phyloP scores from a whole-genome alignment of 2,113 vertebrate genomes.

The Pteronura brasiliensis region DNA sequence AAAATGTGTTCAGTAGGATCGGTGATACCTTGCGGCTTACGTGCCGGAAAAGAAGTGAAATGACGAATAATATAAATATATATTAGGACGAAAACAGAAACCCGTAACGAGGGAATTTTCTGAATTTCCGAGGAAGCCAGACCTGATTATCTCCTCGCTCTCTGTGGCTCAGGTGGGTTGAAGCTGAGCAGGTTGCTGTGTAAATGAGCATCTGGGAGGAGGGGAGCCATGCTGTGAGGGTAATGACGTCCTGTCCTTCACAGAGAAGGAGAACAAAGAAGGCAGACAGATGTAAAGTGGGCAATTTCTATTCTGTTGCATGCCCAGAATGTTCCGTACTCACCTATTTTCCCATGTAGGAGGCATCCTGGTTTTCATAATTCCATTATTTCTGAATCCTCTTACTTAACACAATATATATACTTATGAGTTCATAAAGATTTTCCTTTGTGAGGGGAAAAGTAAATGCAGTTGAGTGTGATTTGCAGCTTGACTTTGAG shows the following conservation, averaged over 20 bases:
- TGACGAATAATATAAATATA: background rate
- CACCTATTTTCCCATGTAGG: background rate
- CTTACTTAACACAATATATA: background rate
- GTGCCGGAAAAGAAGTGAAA: background rate
- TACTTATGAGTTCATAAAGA: constrained; percentile 38
- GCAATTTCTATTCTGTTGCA: background rate
- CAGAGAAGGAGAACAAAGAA: background rate
- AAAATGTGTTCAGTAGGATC: background rate
- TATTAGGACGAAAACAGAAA: background rate
- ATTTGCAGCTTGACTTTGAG: constrained; percentile 13
- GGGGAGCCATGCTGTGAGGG: background rate
- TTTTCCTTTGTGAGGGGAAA: background rate
- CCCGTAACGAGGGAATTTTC: background rate
- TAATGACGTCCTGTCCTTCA: background rate
- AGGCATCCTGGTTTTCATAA: background rate
- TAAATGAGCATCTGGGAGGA: background rate
- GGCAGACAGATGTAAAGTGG: background rate
- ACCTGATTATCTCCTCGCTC: background rate
- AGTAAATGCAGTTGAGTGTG: background rate
- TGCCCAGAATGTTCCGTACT: background rate
- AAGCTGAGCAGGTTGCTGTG: background rate
- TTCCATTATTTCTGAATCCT: background rate
- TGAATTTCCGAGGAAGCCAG: background rate
- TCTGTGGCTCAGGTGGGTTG: background rate
- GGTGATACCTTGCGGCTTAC: background rate